Percentiles rank a stretch among this genome's conserved stretches.
phyloP scores from a whole-genome alignment of 1,140 invertebrate genomes.

The Caenorhabditis brenneri region DNA sequence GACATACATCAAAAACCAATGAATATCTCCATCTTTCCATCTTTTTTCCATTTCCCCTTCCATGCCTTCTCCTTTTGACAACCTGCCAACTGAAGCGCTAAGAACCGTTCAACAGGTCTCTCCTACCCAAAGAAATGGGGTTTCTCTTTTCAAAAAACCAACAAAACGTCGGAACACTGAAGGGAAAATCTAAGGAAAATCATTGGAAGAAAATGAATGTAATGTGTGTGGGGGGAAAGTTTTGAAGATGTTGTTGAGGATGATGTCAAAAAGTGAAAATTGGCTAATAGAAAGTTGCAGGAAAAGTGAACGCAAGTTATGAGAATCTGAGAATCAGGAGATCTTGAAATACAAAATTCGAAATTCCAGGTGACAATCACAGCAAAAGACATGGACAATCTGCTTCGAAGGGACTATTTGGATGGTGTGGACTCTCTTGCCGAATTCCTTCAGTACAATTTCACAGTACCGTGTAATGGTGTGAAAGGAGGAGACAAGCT shows the following conservation, averaged over 20 bases:
- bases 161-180: neutral
- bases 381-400: constrained; percentile 55
- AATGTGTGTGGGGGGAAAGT: neutral
- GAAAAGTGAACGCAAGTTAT: no score
- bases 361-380: constrained; percentile 57
- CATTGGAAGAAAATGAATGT: no score
- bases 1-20: neutral
- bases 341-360: no score
- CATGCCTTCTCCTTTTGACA: no score
- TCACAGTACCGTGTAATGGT: constrained; percentile 53
- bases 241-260: neutral
- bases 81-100: neutral
- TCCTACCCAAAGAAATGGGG: no score
- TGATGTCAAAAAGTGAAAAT: neutral
- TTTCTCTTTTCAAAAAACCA: neutral
- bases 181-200: no score
- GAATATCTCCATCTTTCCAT: no score
- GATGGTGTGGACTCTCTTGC: constrained; percentile 52
- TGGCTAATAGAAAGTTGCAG: no score
- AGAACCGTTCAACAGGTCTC: neutral
- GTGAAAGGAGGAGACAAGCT: neutral
- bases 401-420: constrained; percentile 52
- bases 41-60: neutral
- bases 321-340: no score
- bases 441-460: constrained; percentile 55